phyloP scores from a whole-genome alignment of 1,140 invertebrate species.

The Achatina immaculata region DNA sequence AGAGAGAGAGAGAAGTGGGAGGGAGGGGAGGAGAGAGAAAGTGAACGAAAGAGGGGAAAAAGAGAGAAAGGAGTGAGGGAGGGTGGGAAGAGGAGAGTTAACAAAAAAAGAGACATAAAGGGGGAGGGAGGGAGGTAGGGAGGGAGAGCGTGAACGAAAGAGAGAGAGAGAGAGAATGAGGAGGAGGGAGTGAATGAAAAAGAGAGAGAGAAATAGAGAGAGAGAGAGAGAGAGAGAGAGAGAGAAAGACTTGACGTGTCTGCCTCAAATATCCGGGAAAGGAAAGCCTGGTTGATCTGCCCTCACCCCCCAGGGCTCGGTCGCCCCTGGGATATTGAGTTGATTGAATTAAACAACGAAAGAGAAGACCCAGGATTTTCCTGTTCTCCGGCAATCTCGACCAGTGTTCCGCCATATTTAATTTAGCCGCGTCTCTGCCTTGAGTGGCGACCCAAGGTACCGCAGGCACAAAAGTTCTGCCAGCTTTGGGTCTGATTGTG shows the following conservation, averaged over 20 bases:
- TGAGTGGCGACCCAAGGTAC: not conserved
- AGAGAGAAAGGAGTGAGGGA: too few species aligned
- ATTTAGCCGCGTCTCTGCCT: conserved; percentile 8
- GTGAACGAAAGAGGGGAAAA: too few species aligned
- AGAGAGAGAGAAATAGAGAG: too few species aligned
- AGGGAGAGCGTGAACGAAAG: too few species aligned
- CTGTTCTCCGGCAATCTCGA: conserved; percentile 15
- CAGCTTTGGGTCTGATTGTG: not conserved
- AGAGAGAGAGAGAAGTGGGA: too few species aligned
- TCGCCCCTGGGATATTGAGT: not conserved
- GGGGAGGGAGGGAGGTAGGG: too few species aligned
- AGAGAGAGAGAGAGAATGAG: too few species aligned
- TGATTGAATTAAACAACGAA: conserved; percentile 30
- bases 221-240: too few species aligned
- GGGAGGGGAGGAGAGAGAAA: too few species aligned
- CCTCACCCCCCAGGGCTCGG: not conserved
- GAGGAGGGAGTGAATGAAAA: too few species aligned
- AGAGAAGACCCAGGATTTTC: conserved; percentile 13
- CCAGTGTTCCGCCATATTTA: conserved; percentile 30
- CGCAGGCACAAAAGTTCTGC: not conserved
- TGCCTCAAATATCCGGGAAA: conserved; percentile 12
- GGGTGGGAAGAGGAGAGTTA: too few species aligned
- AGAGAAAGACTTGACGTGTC: not conserved
- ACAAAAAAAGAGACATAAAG: too few species aligned
- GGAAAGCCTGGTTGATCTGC: not conserved